Percentiles rank a stretch among this genome's conserved stretches.
phyloP scores from a whole-genome alignment of 2,113 vertebrate genomes.

The Leiothrix lutea region DNA sequence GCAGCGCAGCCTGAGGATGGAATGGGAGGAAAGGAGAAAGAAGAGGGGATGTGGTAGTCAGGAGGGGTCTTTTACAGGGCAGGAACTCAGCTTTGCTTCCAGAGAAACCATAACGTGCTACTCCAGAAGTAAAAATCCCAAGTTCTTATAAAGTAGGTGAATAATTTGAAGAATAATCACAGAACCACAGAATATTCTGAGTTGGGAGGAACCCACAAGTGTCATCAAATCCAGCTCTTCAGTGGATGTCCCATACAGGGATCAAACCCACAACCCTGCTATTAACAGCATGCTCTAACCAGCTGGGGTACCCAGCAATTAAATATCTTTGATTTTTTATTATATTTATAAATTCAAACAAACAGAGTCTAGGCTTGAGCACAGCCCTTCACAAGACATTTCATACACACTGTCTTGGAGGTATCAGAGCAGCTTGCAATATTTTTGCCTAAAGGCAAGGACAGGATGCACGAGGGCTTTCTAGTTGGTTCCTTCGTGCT shows the following conservation, averaged over 20 bases:
- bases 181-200: not conserved
- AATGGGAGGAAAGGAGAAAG: not conserved
- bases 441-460: not conserved
- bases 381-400: not conserved
- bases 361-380: not conserved
- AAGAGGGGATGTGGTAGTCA: not conserved
- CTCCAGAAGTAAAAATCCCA: not conserved
- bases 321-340: not conserved
- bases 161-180: not conserved
- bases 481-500: not conserved
- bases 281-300: not conserved
- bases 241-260: no score
- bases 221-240: not conserved
- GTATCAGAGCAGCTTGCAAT: not conserved
- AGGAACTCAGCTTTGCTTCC: not conserved
- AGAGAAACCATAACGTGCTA: not conserved
- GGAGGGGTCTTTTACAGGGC: not conserved
- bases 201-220: not conserved
- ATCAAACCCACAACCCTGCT: not conserved
- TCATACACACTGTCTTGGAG: not conserved
- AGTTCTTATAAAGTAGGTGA: not conserved
- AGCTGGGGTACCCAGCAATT: not conserved
- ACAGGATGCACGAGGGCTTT: not conserved
- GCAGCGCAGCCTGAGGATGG: not conserved
- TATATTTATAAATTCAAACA: not conserved